A percentile compares a stretch with the other conserved stretches of the same genome.
These are phyloP conservation scores for Dasysyrphus tricinctus DNA, from an alignment of 2,888 invertebrate genomes.

Conservation along the genomic window DNA sequence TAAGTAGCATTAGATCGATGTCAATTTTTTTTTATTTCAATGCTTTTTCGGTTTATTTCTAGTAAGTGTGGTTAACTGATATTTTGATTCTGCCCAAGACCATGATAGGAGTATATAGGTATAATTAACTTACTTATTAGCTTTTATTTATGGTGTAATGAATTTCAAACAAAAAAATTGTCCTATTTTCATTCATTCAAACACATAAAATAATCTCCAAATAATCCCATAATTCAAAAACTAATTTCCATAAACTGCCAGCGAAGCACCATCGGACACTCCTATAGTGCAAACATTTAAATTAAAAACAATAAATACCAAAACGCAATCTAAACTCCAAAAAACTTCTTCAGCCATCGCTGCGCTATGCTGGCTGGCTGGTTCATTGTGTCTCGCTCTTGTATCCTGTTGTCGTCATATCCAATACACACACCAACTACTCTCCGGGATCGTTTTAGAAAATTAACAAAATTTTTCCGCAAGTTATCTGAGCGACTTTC, in stretches of 20 bases:
- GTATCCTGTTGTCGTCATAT: conserved; percentile 5
- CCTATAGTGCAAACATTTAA: conserved; percentile 54
- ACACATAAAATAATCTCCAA: conserved; percentile 18
- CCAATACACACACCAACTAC: conserved; percentile 30
- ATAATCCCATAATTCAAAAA: conserved; percentile 60
- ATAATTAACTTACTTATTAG: no score
- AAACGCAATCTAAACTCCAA: conserved; percentile 66
- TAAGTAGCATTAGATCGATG: no score
- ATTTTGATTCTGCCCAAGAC: no score
- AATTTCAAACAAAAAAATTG: neutral
- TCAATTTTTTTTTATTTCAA: no score
- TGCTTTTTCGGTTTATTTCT: no score
- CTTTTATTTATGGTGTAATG: neutral
- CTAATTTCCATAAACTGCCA: conserved; percentile 67
- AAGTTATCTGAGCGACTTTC: conserved; percentile 56
- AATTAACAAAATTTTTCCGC: conserved; percentile 73
- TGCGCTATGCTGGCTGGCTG: neutral
- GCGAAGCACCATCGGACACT: conserved; percentile 50
- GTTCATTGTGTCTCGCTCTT: conserved; percentile 1
- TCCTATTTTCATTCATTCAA: neutral
- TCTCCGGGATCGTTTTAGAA: conserved; percentile 64
- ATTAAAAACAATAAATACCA: conserved; percentile 71
- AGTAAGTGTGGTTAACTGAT: no score
- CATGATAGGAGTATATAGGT: no score
- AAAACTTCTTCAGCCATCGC: conserved; percentile 34